phyloP scores from a whole-genome alignment of 2,888 invertebrate genomes.

The Gerris lacustris region DNA sequence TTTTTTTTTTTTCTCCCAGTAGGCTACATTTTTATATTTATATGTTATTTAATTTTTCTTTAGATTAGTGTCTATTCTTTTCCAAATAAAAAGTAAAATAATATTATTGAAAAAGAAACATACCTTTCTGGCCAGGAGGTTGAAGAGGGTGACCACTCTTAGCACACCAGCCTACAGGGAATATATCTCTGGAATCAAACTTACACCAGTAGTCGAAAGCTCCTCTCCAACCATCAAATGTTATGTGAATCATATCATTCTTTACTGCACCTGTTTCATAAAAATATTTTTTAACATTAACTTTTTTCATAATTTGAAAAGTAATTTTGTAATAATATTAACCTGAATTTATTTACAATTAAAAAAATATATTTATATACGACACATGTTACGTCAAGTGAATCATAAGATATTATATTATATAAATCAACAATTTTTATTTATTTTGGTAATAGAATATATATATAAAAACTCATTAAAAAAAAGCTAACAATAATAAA shows the following conservation, averaged over 20 bases:
- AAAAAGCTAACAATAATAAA: too few relatives aligned
- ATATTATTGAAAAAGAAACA: too few relatives aligned
- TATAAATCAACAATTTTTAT: too few relatives aligned
- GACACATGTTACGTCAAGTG: background rate
- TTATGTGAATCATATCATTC: constrained; percentile 86
- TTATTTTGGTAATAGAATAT: too few relatives aligned
- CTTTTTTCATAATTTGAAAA: background rate
- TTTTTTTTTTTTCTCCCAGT: too few relatives aligned
- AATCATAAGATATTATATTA: background rate
- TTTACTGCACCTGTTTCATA: constrained; percentile 52
- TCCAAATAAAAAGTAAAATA: too few relatives aligned
- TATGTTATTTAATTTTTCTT: too few relatives aligned
- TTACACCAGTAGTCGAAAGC: constrained; percentile 96
- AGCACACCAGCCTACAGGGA: constrained; percentile 93
- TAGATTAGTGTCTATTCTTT: too few relatives aligned
- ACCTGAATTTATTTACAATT: background rate
- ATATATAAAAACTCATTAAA: too few relatives aligned
- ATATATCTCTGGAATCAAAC: constrained; percentile 87
- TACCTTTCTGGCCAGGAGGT: constrained; percentile 82
- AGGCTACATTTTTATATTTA: too few relatives aligned
- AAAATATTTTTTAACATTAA: constrained; percentile 7
- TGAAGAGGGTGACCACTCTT: constrained; percentile 86
- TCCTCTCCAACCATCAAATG: constrained; percentile 95
- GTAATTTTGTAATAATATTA: background rate
- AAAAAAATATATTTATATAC: background rate